Conservation (phyloP, 2,113 vertebrate genomes). For the Sander lucioperca region DNA sequence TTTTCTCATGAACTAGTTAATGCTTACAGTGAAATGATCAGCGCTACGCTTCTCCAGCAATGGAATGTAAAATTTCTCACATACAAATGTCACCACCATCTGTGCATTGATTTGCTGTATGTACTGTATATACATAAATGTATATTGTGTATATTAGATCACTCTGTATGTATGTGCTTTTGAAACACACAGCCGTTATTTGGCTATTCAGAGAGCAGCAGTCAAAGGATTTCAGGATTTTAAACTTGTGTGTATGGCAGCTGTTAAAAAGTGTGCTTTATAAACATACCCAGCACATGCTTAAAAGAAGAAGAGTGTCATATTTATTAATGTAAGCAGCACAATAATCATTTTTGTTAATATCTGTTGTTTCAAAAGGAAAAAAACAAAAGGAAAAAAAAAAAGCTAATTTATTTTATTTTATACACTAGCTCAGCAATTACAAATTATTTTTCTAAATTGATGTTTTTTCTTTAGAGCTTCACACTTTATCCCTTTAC, state of each 20-base stretch:
- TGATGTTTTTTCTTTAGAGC: slow-evolving; percentile 47
- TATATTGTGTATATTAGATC: slow-evolving; percentile 83
- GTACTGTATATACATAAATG: slow-evolving; percentile 81
- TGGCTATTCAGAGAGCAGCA: slow-evolving; percentile 64
- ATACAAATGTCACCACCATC: slow-evolving; percentile 65
- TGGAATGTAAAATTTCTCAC: slow-evolving; percentile 56
- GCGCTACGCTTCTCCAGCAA: slow-evolving; percentile 65
- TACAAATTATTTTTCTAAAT: slow-evolving; percentile 82
- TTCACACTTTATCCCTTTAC: slow-evolving; percentile 28
- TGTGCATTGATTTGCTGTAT: slow-evolving; percentile 83
- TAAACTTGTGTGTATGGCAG: slow-evolving; percentile 65
- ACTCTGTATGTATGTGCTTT: slow-evolving; percentile 75
- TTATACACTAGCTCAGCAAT: slow-evolving; percentile 80
- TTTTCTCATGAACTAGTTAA: slow-evolving; percentile 67
- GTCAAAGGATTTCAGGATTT: slow-evolving; percentile 66
- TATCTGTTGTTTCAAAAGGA: slow-evolving; percentile 67
- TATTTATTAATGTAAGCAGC: slow-evolving; percentile 81
- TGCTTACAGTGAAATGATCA: slow-evolving; percentile 70
- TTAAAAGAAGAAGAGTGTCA: slow-evolving; percentile 60
- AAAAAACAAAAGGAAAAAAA: slow-evolving; percentile 26
- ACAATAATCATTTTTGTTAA: slow-evolving; percentile 72
- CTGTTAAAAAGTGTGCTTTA: slow-evolving; percentile 73
- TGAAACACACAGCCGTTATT: slow-evolving; percentile 51
- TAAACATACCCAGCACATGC: slow-evolving; percentile 60
- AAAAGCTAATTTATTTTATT: slow-evolving; percentile 83